Percentiles rank a stretch among this genome's conserved stretches.
phyloP scores from a whole-genome alignment of 2,113 vertebrate species.

The western clawed frog (Xenopus tropicalis) region UCB_Xtro_10.0 CM004447.2:26515001-26515500 shows the following conservation, averaged over 20 bases:
- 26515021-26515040: conserved; percentile 75
- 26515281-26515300: too few relatives aligned
- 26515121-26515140: conserved; percentile 24
- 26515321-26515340: too few relatives aligned
- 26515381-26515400: too few relatives aligned
- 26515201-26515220: conserved; percentile 15
- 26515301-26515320: too few relatives aligned
- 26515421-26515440: too few relatives aligned
- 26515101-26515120: conserved; percentile 39
- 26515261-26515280: neutral
- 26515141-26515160: conserved; percentile 16
- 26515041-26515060: conserved; percentile 51
- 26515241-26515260: neutral
- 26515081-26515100: conserved; percentile 38
- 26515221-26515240: neutral
- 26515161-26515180: neutral
- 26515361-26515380: too few relatives aligned
- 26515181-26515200: conserved; percentile 7
- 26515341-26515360: too few relatives aligned
- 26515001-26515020: conserved; percentile 57
- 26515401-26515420: too few relatives aligned
- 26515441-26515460: too few relatives aligned
- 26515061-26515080: conserved; percentile 48
- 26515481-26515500: too few relatives aligned
- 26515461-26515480: too few relatives aligned